A percentile compares a stretch with the other conserved stretches of the same genome.
Conservation (phyloP, 1,140 invertebrate species). For the Contarinia nasturtii region DNA sequence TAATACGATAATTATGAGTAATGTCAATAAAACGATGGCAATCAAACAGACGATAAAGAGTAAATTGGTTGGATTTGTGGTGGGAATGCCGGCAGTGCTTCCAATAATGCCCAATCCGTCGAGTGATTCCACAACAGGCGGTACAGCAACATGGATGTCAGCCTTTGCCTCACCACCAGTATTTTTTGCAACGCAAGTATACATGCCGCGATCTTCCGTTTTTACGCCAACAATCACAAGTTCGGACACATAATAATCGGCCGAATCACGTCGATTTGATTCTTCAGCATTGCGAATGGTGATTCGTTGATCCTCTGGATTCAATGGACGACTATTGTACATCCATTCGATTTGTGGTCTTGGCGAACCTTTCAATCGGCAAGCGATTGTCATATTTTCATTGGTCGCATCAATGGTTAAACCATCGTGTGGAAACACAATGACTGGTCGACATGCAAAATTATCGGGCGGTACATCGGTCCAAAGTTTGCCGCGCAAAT, state of each 20-base stretch:
- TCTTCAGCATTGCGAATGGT: slow-evolving; percentile 19
- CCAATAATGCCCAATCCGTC: slow-evolving; percentile 4
- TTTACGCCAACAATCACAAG: slow-evolving; percentile 51
- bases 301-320: slow-evolving; percentile 27
- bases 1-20: slow-evolving; percentile 35
- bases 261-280: not conserved
- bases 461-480: slow-evolving; percentile 44
- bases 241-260: slow-evolving; percentile 23
- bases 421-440: slow-evolving; percentile 31
- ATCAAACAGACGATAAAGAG: slow-evolving; percentile 30
- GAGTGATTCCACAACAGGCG: not conserved
- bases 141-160: slow-evolving; percentile 11
- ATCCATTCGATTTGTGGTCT: slow-evolving; percentile 56
- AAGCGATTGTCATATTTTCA: slow-evolving; percentile 53
- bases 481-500: slow-evolving; percentile 47
- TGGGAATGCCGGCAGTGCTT: no score
- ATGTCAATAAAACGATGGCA: slow-evolving; percentile 31
- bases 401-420: slow-evolving; percentile 34
- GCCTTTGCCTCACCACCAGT: slow-evolving; percentile 59
- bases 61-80: slow-evolving; percentile 18
- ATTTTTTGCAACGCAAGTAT: slow-evolving; percentile 73
- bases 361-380: slow-evolving; percentile 57
- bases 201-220: slow-evolving; percentile 63
- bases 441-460: slow-evolving; percentile 68
- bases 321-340: slow-evolving; percentile 33